Evolutionary conservation across 2,113 vertebrate genomes (phyloP), one percentile per base, ranked within the genome.

Genomic region (Pungitius pungitius): DNA sequence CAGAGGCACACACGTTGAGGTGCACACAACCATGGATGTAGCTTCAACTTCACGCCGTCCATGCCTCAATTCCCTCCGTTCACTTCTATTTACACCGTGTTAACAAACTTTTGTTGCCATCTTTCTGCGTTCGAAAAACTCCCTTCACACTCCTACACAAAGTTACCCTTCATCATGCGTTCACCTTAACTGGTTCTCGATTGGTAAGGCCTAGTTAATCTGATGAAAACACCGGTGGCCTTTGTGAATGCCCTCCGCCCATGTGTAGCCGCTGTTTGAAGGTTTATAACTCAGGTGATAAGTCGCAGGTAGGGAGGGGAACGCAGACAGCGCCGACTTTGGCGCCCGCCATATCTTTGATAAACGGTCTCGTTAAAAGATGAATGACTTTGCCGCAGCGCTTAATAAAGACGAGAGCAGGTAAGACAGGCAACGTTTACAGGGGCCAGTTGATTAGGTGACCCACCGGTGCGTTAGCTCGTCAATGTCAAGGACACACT

Each of bases 351-450:
- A 77, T 86, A 85, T 85, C 84, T 85, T 73, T 89, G 82, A 83
- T 82, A 73, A 87, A 90, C 81, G 68, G 84, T 88, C 82, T 87
- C 8, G 72, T 89, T 85, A 91, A 90, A 82, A 84, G 86, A 89
- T 88, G 79, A 90, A 88, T 83, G 85, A 85, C 82, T 80, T 83
- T 80, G 71, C 76, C 13, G 73, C 56, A 30, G 64, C 26, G 79
- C 74, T 80, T 87, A 83, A 89, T 85, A 86, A 88, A 63, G 59
- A 73, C 45, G 24, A 52, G 73, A 65, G 64, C 80, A 82, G 78
- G 88, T 84, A 57, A 79, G 77, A 79, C 67, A 64, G 78, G 60
- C 66, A 74, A 66, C 63, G 78, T 90, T 90, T 90, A 90, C 66
- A 59, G 73, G 80, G 78, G 77, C 60, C 75, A 69, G 79, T 69